These are phyloP conservation scores for Hycleus phaleratus DNA, from an alignment of 1,140 invertebrate genomes.

Conservation along the genomic window DNA sequence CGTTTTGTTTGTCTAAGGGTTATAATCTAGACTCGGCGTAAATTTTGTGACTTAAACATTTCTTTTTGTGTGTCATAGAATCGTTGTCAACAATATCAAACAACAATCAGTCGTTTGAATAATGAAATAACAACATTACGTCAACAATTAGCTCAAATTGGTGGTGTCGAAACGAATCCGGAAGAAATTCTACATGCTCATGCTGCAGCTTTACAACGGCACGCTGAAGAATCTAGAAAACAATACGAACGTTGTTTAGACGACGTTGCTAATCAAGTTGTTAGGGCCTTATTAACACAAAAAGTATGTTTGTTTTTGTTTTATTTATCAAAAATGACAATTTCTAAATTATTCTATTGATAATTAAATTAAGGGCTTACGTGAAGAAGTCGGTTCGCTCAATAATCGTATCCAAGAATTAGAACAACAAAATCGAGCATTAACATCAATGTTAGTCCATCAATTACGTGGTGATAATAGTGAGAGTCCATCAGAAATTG, in stretches of 20 bases:
- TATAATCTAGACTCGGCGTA: too few species aligned
- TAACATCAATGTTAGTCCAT: constrained; percentile 57
- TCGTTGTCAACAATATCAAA: constrained; percentile 65
- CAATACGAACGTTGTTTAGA: constrained; percentile 70
- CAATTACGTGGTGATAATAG: constrained; percentile 47
- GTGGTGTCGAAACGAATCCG: constrained; percentile 46
- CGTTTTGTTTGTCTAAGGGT: too few species aligned
- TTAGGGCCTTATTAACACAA: constrained; percentile 71
- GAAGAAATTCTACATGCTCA: constrained; percentile 48
- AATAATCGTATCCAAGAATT: constrained; percentile 57
- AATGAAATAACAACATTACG: constrained; percentile 67
- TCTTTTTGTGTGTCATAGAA: constrained; percentile 46
- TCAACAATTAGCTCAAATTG: constrained; percentile 53
- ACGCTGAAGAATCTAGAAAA: constrained; percentile 55
- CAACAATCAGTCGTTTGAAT: constrained; percentile 59
- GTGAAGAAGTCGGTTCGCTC: constrained; percentile 57
- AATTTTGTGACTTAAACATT: background rate
- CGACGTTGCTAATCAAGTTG: constrained; percentile 72
- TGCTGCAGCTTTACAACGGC: constrained; percentile 42
- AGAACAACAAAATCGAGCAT: constrained; percentile 57
- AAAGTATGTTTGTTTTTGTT: constrained; percentile 51
- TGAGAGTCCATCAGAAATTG: background rate
- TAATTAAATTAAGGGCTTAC: constrained; percentile 47
- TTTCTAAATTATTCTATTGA: background rate
- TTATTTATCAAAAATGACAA: background rate